Evolutionary conservation across 2,888 invertebrate genomes (phyloP).

Genomic region (Eulithis prunata): DNA sequence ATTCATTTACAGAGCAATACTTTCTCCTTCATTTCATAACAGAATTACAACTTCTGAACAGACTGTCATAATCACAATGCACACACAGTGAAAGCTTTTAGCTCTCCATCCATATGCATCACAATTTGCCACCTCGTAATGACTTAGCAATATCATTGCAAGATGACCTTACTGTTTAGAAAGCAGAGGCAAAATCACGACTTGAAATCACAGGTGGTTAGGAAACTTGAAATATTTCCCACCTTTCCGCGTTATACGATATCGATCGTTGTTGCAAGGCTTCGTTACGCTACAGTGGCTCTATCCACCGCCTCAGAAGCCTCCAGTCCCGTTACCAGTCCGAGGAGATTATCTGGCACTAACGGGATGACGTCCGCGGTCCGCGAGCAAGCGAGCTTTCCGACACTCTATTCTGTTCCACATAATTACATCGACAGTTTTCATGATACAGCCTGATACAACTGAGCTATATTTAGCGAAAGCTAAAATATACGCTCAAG

Average conservation of each 20-base stretch:
- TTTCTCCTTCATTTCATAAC: conserved; percentile 38
- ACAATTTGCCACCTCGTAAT: conserved; percentile 48
- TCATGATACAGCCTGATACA: conserved; percentile 29
- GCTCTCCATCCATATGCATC: conserved; percentile 38
- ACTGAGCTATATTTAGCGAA: conserved; percentile 28
- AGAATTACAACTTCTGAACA: conserved; percentile 33
- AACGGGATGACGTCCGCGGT: conserved; percentile 70
- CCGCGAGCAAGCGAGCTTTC: conserved; percentile 43
- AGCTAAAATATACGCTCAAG: conserved; percentile 21
- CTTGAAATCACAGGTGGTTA: conserved; percentile 35
- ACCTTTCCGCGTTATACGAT: conserved; percentile 68
- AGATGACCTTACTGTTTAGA: conserved; percentile 51
- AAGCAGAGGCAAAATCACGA: conserved; percentile 42
- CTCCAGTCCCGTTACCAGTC: conserved; percentile 68
- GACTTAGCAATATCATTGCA: conserved; percentile 52
- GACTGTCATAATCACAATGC: conserved; percentile 20
- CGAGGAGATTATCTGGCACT: conserved; percentile 67
- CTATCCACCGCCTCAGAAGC: conserved; percentile 53
- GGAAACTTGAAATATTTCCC: conserved; percentile 40
- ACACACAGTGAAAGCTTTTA: conserved; percentile 49
- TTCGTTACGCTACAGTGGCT: conserved; percentile 68
- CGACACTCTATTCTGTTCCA: conserved; percentile 44
- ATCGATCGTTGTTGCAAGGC: conserved; percentile 75
- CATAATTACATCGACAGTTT: conserved; percentile 42
- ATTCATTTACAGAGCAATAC: conserved; percentile 26